Conservation (phyloP, 2,113 vertebrate genomes). For the Notarius quadriscutis region DNA sequence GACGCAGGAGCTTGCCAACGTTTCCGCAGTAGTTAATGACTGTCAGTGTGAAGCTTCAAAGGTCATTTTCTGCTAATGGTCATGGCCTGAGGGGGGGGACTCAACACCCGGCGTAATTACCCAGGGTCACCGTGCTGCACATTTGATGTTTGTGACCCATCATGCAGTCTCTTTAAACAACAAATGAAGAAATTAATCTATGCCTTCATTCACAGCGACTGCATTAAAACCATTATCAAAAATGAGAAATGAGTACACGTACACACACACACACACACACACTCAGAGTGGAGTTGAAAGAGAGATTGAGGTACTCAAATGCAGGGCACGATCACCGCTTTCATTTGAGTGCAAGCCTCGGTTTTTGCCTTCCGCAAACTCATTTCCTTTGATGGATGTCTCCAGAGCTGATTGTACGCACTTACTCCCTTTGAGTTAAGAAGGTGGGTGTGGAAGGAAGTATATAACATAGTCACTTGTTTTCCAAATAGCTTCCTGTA, state of each 20-base stretch:
- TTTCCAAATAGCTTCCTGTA: slow-evolving; percentile 55
- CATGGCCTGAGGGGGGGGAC: slow-evolving; percentile 28
- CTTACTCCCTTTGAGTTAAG: slow-evolving; percentile 52
- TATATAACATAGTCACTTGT: slow-evolving; percentile 50
- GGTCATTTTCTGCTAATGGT: slow-evolving; percentile 53
- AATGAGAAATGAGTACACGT: slow-evolving; percentile 22
- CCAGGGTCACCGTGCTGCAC: slow-evolving; percentile 13
- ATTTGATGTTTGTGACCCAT: slow-evolving; percentile 9
- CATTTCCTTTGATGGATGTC: slow-evolving; percentile 51
- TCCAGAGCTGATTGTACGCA: slow-evolving; percentile 40
- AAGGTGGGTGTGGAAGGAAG: slow-evolving; percentile 29
- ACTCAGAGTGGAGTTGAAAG: slow-evolving; percentile 25
- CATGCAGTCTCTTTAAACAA: slow-evolving; percentile 35
- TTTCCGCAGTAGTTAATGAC: slow-evolving; percentile 42
- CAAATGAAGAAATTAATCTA: slow-evolving; percentile 46
- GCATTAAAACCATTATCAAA: slow-evolving; percentile 50
- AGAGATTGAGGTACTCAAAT: slow-evolving; percentile 41
- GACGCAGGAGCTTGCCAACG: background rate
- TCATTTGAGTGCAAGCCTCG: slow-evolving; percentile 40
- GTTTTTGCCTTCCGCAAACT: slow-evolving; percentile 48
- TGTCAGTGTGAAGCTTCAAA: slow-evolving; percentile 35
- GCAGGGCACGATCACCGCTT: slow-evolving; percentile 40
- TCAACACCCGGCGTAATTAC: slow-evolving; percentile 41
- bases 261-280: background rate
- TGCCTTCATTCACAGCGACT: slow-evolving; percentile 19